Evolutionary conservation across 1,140 invertebrate species (phyloP).

Genomic region (Zaprionus capensis): DNA sequence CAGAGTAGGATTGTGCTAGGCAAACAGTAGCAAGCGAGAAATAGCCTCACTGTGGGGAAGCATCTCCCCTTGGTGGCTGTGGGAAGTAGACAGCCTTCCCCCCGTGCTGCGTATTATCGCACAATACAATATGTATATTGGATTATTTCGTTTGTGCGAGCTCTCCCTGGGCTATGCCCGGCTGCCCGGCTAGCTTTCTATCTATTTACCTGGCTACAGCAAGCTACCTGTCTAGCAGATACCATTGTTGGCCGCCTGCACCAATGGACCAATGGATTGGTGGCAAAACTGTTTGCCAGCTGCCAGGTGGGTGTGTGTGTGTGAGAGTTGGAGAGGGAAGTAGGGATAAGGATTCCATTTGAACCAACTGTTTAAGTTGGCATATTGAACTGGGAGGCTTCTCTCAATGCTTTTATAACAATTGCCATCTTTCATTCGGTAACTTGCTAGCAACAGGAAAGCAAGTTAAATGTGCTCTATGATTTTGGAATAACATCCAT

Average conservation of each 20-base stretch:
- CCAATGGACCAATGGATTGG: constrained; percentile 1
- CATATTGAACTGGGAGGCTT: constrained; percentile 25
- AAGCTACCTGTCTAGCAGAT: background rate
- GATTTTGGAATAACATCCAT: constrained; percentile 32
- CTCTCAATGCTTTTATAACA: constrained; percentile 44
- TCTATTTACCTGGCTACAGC: constrained; percentile 1
- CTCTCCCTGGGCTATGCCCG: constrained; percentile 35
- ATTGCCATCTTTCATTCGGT: constrained; percentile 24
- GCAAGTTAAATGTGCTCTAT: constrained; percentile 62
- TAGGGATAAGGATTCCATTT: background rate
- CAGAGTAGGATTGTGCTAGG: constrained; percentile 37
- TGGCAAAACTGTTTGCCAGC: background rate
- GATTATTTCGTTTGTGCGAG: constrained; percentile 66
- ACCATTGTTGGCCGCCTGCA: background rate
- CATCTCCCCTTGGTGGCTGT: constrained; percentile 7
- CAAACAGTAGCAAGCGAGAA: constrained; percentile 42
- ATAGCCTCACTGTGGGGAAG: constrained; percentile 7
- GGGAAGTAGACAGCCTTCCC: constrained; percentile 17
- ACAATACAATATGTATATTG: constrained; percentile 78
- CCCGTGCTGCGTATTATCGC: constrained; percentile 64
- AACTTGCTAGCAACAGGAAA: constrained; percentile 36
- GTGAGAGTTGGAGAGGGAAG: background rate
- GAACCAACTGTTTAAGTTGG: background rate
- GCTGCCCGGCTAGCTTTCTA: constrained; percentile 15
- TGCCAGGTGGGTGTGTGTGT: background rate